Base-by-base conservation (phyloP, 2,113 vertebrate species). In the Pygoscelis antarcticus region DNA sequence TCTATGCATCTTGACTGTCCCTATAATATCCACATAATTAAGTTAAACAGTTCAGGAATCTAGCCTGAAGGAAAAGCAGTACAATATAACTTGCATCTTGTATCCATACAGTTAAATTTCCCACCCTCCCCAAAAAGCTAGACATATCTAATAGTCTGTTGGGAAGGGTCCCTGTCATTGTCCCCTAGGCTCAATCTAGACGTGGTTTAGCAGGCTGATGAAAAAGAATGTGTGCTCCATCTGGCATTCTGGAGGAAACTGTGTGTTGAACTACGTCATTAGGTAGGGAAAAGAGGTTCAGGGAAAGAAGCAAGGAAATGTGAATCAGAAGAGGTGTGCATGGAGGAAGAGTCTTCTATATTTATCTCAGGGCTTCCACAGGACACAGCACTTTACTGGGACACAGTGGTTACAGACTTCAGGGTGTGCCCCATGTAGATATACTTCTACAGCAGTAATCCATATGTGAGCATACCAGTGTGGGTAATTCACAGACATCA, bases 401-500 rank as follows among this genome's bases (percentile, higher is more conserved):
- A 71, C n/a, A 34, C 12, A 54, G 30, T 27, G 3, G 4, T 58
- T 91, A 51, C 3, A 2, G 55, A 40, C n/a, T 68, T 87, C 27
- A 86, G 21, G 5, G 7, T 13, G 17, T 58, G 36, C 4, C 65
- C 8, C 21, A 16, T 14, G 7, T 27, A 34, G 52, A 8, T 38
- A 20, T 7, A 42, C 2, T 32, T 82, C 42, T 21, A 30, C 16
- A 58, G 55, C 61, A 79, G 27, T n/a, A 46, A 76, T 34, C 34
- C 13, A 5, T 22, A 18, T 1, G 1, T 72, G 32, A 83, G 19
- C 3, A 2, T 26, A 46, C 7, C 16, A 36, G 20, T 11, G 11
- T 42, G 21, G n/a, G 30, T 69, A 49, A 61, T 69, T 62, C 70
- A 79, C 20, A 76, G 10, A 36, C 10, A 64, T 27, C 27, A 76